These are phyloP conservation scores for Narcine bancroftii DNA, from an alignment of 2,113 vertebrate genomes.

Conservation along the genomic window DNA sequence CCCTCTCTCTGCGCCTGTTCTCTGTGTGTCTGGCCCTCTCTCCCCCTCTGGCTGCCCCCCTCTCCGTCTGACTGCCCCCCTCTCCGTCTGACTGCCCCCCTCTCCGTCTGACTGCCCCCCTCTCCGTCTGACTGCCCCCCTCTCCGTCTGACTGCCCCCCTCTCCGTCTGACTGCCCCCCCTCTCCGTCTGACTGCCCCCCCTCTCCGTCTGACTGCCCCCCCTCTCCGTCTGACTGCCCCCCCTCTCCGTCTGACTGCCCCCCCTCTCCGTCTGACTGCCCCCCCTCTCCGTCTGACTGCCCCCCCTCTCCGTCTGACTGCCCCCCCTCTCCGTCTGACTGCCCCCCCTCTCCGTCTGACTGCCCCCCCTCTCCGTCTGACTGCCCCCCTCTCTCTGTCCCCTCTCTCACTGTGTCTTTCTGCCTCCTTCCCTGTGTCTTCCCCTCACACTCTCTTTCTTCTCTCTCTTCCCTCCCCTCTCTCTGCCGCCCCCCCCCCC, in stretches of 20 bases:
- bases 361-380: not conserved
- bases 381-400: not conserved
- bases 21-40: not conserved
- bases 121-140: not conserved
- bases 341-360: no score
- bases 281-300: not conserved
- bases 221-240: not conserved
- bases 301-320: no score
- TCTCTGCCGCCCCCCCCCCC: no score
- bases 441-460: not conserved
- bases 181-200: no score
- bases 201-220: not conserved
- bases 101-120: no score
- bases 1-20: no score
- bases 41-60: not conserved
- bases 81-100: not conserved
- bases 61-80: not conserved
- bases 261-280: no score
- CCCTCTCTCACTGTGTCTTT: no score
- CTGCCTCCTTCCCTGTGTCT: not conserved
- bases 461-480: not conserved
- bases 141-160: not conserved
- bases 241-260: not conserved
- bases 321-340: no score
- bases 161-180: no score